A percentile compares a stretch with the other conserved stretches of the same genome.
These are phyloP conservation scores for Graptemys geographica DNA, from an alignment of 2,797 vertebrate species.

Conservation along the genomic window DNA sequence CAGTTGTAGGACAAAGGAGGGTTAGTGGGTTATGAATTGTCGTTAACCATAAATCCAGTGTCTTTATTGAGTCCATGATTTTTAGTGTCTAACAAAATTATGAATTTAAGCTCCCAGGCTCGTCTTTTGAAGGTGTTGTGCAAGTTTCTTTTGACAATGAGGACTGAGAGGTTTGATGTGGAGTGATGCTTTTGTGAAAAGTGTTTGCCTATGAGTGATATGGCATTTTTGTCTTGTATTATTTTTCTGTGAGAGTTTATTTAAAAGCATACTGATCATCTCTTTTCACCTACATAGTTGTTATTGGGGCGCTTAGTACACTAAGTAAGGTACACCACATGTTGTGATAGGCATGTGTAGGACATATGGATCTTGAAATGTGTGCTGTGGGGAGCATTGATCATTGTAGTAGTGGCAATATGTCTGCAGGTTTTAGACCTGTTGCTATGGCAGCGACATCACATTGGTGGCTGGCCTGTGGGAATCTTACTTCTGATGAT, in stretches of 20 bases:
- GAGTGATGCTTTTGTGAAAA: not conserved
- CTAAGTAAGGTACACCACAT: too few species aligned
- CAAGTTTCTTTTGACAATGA: not conserved
- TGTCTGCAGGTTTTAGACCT: too few species aligned
- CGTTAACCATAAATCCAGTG: not conserved
- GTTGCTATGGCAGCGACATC: too few species aligned
- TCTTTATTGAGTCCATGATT: not conserved
- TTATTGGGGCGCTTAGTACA: not conserved
- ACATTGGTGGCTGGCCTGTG: too few species aligned
- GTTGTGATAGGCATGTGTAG: too few species aligned
- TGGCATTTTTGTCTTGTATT: not conserved
- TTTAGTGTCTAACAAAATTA: not conserved
- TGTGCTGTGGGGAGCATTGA: too few species aligned
- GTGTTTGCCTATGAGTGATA: not conserved
- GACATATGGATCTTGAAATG: too few species aligned
- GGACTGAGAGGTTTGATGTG: not conserved
- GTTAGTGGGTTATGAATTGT: too few species aligned
- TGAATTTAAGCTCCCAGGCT: not conserved
- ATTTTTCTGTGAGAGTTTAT: not conserved
- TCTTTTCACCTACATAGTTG: not conserved
- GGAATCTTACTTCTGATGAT: too few species aligned
- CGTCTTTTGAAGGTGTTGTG: not conserved
- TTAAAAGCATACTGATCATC: not conserved
- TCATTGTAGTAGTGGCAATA: too few species aligned
- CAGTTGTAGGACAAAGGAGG: too few species aligned